Evolutionary conservation across 2,888 invertebrate genomes (phyloP), one percentile per base, ranked within the genome.

Genomic region (Drepanosiphum platanoidis): DNA sequence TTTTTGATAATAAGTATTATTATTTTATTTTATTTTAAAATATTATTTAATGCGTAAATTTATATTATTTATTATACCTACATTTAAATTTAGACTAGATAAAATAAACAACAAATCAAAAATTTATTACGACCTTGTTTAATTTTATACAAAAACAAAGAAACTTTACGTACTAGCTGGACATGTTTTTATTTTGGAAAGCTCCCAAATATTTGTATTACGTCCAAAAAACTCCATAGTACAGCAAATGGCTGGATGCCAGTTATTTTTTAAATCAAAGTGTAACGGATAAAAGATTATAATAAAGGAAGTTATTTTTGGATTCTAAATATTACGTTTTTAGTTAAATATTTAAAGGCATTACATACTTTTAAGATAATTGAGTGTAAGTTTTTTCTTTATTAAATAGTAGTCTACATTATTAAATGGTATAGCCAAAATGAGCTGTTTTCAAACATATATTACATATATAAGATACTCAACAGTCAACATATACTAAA

Each of bases 121-220:
- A 68, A 39, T 36, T 46, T 84, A n/a, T 46, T 34, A 36, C n/a
- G 22, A 8, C 22, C 7, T 75, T 77, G 36, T 77, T 52, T 18
- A 64, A 75, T 80, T 46, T 22, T 39, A 39, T 58, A 61, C 22
- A 58, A 71, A 70, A 71, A 71, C n/a, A 71, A 81, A 81, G 61
- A 27, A 58, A 5, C 52, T 70, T 52, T 80, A 36, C 18, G 58
- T 36, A 70, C 39, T 58, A 71, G 11, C 39, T 81, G 58, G 81
- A 81, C 72, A 64, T 9, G 72, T 36, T 30, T 18, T 52, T 58
- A 13, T 61, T 74, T 66, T 84, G 83, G 83, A 84, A 9, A 13
- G 30, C n/a, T 27, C 68, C 66, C 83, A 84, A 84, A 66, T 74
- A 84, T 68, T 68, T 84, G n/a, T 66, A 84, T 75, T 84, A 68